Evolutionary conservation across 2,113 vertebrate genomes (phyloP), one percentile per base, ranked within the genome.

Genomic region (Apus apus): DNA sequence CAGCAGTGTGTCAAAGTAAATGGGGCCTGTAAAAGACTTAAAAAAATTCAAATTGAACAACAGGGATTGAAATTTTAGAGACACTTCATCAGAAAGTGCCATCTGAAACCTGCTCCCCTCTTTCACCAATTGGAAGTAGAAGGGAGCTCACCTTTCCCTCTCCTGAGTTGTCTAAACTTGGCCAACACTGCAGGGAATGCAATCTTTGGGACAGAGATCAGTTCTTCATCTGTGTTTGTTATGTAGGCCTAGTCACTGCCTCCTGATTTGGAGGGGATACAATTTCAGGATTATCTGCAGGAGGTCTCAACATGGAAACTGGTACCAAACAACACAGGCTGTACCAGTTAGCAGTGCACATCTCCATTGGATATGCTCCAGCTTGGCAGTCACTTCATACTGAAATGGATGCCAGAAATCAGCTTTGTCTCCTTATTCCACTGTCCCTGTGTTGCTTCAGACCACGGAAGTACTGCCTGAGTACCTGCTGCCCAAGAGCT

Each of bases 41-140:
- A 68, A 58, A 26, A 57, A 20, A 46, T 61, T 87, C 45, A 80
- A 70, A 23, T 21, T 51, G 30, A 90, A 36, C 8, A 64, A 60
- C 5, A 29, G 29, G 40, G 22, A 27, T 13, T 57, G 60, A 68
- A 68, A 65, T 90, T 88, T 61, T 27, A 36, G 38, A 36, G 32
- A 20, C 10, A n/a, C 53, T 92, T 78, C 2, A 70, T 30, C 0
- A 0, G 16, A 40, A 82, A 88, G 25, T 0, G 0, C 32, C 29
- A 73, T 23, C 32, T 61, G 18, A 40, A 53, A 88, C 21, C 30
- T 60, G 38, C 58, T 88, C 21, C 15, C 4, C 21, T 56, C 58
- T 34, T 83, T 48, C 14, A 85, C 15, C 8, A 25, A n/a, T 62
- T 73, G 32, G 68, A 70, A 86, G n/a, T 0, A 53, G n/a, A 89